Conservation (phyloP, 2,888 invertebrate genomes). For the Netelia inedita region DNA sequence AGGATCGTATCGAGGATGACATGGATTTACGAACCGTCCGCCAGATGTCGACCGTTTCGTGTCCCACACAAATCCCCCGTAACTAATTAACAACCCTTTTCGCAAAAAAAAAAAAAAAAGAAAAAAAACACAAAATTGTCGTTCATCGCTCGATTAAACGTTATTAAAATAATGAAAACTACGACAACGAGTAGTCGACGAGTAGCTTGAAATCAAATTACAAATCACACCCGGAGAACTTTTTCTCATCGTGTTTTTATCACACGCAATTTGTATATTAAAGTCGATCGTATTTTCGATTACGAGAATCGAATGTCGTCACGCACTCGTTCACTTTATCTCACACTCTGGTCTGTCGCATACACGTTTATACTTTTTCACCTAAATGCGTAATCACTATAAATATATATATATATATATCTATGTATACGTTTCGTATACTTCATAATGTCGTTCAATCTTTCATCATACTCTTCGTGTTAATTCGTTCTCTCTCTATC, state of each 20-base stretch:
- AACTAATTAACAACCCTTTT: too few relatives aligned
- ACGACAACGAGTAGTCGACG: too few relatives aligned
- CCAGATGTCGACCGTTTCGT: too few relatives aligned
- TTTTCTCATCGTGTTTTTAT: background rate
- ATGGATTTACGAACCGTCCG: background rate
- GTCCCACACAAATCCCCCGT: too few relatives aligned
- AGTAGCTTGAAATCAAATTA: conserved; percentile 19
- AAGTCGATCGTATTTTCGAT: conserved; percentile 49
- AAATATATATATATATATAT: conserved; percentile 3
- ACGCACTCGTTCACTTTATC: conserved; percentile 5
- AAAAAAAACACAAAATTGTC: too few relatives aligned
- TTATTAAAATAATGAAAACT: too few relatives aligned
- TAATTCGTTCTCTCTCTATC: conserved; percentile 4
- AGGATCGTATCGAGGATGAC: conserved; percentile 3
- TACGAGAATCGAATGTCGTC: conserved; percentile 47
- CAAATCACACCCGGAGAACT: conserved; percentile 31
- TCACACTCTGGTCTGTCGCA: conserved; percentile 7
- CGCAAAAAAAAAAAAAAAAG: too few relatives aligned
- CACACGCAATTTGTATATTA: background rate
- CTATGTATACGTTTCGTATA: background rate
- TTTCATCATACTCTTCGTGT: background rate
- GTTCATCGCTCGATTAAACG: too few relatives aligned
- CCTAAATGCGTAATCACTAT: background rate
- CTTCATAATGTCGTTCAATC: background rate
- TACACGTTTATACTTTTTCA: background rate